These are phyloP conservation scores for Microdon myrmicae DNA, from an alignment of 2,888 invertebrate species.

Conservation along the genomic window DNA sequence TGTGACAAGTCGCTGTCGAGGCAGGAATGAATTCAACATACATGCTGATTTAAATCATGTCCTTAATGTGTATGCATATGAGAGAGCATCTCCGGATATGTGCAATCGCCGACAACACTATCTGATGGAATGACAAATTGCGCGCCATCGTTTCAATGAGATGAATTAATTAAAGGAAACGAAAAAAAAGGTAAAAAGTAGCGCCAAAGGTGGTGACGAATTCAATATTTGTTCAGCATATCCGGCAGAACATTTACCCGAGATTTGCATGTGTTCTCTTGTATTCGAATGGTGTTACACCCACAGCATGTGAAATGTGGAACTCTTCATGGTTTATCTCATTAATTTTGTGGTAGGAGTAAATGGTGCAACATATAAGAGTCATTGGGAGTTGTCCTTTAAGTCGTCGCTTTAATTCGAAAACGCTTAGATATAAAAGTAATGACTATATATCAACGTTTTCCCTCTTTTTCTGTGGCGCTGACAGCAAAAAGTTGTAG, in stretches of 20 bases:
- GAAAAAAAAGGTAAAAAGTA: background rate
- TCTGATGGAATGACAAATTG: constrained; percentile 36
- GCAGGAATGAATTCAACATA: background rate
- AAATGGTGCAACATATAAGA: too few species aligned
- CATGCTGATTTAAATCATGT: constrained; percentile 38
- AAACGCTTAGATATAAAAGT: too few species aligned
- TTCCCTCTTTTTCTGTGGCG: too few species aligned
- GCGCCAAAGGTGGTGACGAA: background rate
- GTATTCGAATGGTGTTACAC: too few species aligned
- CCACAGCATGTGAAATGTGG: too few species aligned
- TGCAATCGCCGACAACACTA: constrained; percentile 24
- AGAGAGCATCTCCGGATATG: constrained; percentile 10
- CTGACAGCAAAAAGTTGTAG: too few species aligned
- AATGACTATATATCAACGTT: too few species aligned
- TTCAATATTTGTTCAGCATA: constrained; percentile 1
- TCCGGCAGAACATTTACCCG: background rate
- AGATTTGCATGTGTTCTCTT: background rate
- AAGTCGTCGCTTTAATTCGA: too few species aligned
- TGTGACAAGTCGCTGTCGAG: constrained; percentile 10
- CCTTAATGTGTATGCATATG: constrained; percentile 26
- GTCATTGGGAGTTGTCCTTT: too few species aligned
- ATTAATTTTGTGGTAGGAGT: too few species aligned
- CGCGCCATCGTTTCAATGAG: constrained; percentile 17
- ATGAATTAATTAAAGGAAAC: constrained; percentile 15
- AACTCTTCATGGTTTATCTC: too few species aligned